Base-by-base conservation (phyloP, 2,797 vertebrate species). In the Coracias cyanogaster region DNA sequence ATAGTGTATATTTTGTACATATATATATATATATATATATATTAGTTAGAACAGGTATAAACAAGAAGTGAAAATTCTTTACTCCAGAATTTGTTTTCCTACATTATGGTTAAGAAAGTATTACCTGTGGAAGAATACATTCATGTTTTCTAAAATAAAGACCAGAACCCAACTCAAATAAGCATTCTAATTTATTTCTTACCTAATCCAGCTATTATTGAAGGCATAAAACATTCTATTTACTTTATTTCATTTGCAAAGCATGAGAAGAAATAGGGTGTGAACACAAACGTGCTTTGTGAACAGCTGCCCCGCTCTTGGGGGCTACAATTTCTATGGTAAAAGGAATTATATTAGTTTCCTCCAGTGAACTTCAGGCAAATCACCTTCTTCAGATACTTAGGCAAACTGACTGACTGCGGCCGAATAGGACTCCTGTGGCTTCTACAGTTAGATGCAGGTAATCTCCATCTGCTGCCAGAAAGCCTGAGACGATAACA, bases 171-270 rank as follows among this genome's bases (percentile, higher is more conserved):
- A 69, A 85, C 17, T 66, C 29, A 69, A n/a, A 7, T 48, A 45
- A 45, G 37, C 21, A 73, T 24, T 58, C 18, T 64, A 52, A 54
- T 60, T 69, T 55, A 55, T 33, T 82, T 85, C 61, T 81, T 77
- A 88, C 62, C 61, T 60, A n/a, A 74, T 65, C 26, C 57, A 73
- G 26, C 52, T 55, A 69, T 64, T 82, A 61, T 12, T 55, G 81
- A 91, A 85, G 57, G 24, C 76, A 81, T n/a, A 67, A 77, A 84
- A 54, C 28, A 69, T 64, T 46, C 31, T 19, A 70, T 41, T 65
- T 77, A 77, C 49, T 69, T 67, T 79, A 70, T 73, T 82, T 93
- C 49, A 88, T 45, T 72, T 73, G 60, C 71, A 82, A 91, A 82
- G 51, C 57, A 79, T 33, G 51, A 82, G 62, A 89, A 86, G 26